Evolutionary conservation across 1,140 invertebrate genomes (phyloP).

Genomic region (Penaeus chinensis): DNA sequence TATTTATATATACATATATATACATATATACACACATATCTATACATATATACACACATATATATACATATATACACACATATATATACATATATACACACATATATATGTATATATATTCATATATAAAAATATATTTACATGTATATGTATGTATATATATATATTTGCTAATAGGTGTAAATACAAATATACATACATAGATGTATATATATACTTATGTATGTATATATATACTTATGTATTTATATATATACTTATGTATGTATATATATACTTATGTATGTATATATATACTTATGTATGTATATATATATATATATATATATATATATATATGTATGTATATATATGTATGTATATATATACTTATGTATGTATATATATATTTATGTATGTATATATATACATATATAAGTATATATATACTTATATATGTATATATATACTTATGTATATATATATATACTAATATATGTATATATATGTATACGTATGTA

Average conservation of each 20-base stretch:
- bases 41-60: too few relatives aligned
- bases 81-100: not conserved
- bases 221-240: not conserved
- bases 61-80: too few relatives aligned
- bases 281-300: slow-evolving; percentile 25
- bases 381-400: slow-evolving; percentile 20
- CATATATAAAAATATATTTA: too few relatives aligned
- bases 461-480: not conserved
- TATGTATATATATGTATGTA: slow-evolving; percentile 34
- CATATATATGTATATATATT: not conserved
- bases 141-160: too few relatives aligned
- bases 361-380: slow-evolving; percentile 31
- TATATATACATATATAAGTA: slow-evolving; percentile 4
- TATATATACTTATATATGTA: not conserved
- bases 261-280: not conserved
- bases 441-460: not conserved
- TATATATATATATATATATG: slow-evolving; percentile 33
- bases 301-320: slow-evolving; percentile 34
- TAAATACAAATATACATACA: too few relatives aligned
- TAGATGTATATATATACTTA: not conserved
- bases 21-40: too few relatives aligned
- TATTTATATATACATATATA: too few relatives aligned
- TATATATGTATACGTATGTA: slow-evolving; percentile 23
- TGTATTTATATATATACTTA: not conserved
- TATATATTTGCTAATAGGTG: too few relatives aligned